These are phyloP conservation scores for Sarcophaga variegata DNA, from an alignment of 2,888 invertebrate genomes.

Conservation along the genomic window DNA sequence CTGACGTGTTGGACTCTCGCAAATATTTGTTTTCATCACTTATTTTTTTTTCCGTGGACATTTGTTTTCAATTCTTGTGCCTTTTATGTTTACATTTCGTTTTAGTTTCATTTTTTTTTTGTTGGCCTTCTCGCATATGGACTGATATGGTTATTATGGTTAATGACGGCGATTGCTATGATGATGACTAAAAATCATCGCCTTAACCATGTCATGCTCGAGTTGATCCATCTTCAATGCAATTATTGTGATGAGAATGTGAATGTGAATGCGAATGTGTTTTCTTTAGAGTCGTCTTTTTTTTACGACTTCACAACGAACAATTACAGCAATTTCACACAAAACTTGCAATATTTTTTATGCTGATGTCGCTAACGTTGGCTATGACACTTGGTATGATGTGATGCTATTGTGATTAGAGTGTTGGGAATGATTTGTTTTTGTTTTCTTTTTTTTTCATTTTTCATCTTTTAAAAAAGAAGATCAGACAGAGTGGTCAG, in stretches of 20 bases:
- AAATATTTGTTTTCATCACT: slow-evolving; percentile 78
- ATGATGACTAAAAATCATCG: slow-evolving; percentile 34
- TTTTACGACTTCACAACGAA: slow-evolving; percentile 60
- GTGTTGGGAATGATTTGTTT: not conserved
- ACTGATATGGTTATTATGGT: slow-evolving; percentile 24
- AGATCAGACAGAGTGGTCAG: not conserved
- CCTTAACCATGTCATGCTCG: slow-evolving; percentile 41
- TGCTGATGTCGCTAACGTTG: too few relatives aligned
- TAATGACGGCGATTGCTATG: slow-evolving; percentile 21
- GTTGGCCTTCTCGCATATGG: slow-evolving; percentile 12
- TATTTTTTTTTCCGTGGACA: slow-evolving; percentile 70
- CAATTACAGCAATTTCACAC: slow-evolving; percentile 66
- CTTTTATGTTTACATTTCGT: not conserved
- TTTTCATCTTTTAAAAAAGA: not conserved
- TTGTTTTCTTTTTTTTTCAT: slow-evolving; percentile 7
- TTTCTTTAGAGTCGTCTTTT: not conserved
- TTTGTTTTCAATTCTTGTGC: too few relatives aligned
- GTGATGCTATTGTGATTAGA: too few relatives aligned
- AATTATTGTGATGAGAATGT: not conserved
- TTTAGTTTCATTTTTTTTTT: not conserved
- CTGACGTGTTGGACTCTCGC: slow-evolving; percentile 73
- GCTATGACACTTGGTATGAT: too few relatives aligned
- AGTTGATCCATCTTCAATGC: not conserved
- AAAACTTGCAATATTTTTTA: slow-evolving; percentile 31
- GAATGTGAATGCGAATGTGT: slow-evolving; percentile 21